Percentiles rank a stretch among this genome's conserved stretches.
Evolutionary conservation across 2,888 invertebrate genomes (phyloP).

Genomic region (Lithosia quadra): DNA sequence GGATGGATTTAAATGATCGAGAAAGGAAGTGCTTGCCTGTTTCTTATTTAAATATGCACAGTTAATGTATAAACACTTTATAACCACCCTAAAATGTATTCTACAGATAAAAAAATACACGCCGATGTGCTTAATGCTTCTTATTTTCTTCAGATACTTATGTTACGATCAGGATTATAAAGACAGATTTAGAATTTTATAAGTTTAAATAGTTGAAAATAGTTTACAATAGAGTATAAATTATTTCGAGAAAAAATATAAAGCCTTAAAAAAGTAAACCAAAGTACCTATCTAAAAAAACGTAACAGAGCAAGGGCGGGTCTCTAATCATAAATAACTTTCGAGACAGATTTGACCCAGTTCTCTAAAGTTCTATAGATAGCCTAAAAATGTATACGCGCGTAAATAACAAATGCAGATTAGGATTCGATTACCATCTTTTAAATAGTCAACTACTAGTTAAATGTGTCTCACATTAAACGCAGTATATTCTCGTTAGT

Average conservation of each 20-base stretch:
- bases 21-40: background rate
- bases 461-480: background rate
- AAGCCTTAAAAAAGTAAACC: background rate
- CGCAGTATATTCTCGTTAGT: background rate
- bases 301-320: background rate
- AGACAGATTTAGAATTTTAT: background rate
- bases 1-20: background rate
- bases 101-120: background rate
- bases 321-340: background rate
- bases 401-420: background rate
- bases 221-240: no score
- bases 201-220: no score
- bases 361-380: background rate
- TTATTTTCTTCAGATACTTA: no score
- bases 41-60: background rate
- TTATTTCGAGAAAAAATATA: background rate
- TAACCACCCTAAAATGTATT: background rate
- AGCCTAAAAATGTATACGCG: background rate
- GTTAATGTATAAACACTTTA: background rate
- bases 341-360: background rate
- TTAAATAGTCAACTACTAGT: background rate
- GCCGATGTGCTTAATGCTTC: no score
- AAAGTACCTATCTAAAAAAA: background rate
- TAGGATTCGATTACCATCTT: background rate
- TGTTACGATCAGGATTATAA: no score